Base-by-base conservation (phyloP, 2,888 invertebrate genomes). In the Dysmachus trigonus region DNA sequence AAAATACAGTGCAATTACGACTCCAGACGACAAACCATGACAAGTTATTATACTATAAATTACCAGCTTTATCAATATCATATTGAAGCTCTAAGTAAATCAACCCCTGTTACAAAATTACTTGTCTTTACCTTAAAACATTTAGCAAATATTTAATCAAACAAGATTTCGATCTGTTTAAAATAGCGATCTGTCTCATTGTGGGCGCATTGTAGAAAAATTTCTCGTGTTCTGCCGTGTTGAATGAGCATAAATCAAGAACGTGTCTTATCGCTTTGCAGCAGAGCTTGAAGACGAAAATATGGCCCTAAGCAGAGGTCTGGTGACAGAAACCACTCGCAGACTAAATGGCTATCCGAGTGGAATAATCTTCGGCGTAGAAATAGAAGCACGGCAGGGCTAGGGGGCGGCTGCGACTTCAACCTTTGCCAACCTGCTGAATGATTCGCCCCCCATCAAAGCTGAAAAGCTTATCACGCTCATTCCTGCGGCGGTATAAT, bases 221-320 rank as follows among this genome's bases (percentile, higher is more conserved):
- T 47, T 5, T 47, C 7, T 47, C 18, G 47, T 47, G 4, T 47
- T 47, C 47, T 47, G 47, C n/a, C 47, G 7, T 47, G 47, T 47
- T 47, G 47, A n/a, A n/a, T 47, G 47, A 47, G 7, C 47, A 47
- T 47, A 47, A 47, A 47, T 47, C 47, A 76, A 71, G 41, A 87
- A 76, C 85, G 82, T 87, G 87, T 47, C 87, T 87, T 87, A 87
- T 87, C 87, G 79, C 77, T 13, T 81, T 51, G 51, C 13, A 31
- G 38, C 85, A 87, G 31, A 31, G 85, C 76, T 72, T 72, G 81
- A 62, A n/a, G 81, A 71, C 62, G 76, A 47, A 82, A 87, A 87
- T 85, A 87, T 82, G 86, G 35, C 81, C 15, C 62, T 30, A 84
- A 72, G 83, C 7, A 62, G n/a, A n/a, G 81, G 30, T 62, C 62